Conservation (phyloP, 2,888 invertebrate species). For the Folsomia candida region DNA sequence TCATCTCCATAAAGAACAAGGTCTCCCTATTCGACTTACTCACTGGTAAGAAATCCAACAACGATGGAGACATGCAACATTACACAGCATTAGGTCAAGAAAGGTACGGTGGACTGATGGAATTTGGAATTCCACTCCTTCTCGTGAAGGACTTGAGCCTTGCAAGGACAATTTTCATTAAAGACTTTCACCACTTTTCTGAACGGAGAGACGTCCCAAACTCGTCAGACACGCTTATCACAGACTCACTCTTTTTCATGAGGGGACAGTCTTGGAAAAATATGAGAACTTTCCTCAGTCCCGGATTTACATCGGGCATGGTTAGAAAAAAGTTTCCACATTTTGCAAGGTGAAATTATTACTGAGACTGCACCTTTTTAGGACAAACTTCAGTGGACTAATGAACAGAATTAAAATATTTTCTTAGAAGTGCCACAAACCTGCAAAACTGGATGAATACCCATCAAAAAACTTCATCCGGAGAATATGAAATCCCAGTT, state of each 20-base stretch:
- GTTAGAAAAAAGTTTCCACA: constrained; percentile 21
- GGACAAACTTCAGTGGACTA: neutral
- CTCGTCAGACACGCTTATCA: neutral
- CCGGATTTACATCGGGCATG: constrained; percentile 30
- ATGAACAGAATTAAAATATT: neutral
- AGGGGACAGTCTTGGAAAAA: constrained; percentile 23
- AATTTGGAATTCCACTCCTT: neutral
- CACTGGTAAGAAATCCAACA: neutral
- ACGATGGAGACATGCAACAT: neutral
- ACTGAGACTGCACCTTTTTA: neutral
- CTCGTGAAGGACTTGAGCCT: constrained; percentile 3
- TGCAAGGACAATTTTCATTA: neutral
- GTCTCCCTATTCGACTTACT: neutral
- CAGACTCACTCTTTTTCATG: constrained; percentile 1
- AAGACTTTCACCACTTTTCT: constrained; percentile 4
- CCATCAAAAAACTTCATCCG: neutral
- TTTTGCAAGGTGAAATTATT: neutral
- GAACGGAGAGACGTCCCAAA: neutral
- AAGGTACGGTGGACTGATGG: neutral
- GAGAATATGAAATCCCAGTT: neutral
- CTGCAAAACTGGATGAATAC: neutral
- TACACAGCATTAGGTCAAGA: neutral
- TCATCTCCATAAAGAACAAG: neutral
- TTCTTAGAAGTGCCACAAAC: neutral
- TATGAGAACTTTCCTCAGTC: constrained; percentile 19